phyloP scores from a whole-genome alignment of 2,888 invertebrate genomes.

The Agrochola lychnidis region DNA sequence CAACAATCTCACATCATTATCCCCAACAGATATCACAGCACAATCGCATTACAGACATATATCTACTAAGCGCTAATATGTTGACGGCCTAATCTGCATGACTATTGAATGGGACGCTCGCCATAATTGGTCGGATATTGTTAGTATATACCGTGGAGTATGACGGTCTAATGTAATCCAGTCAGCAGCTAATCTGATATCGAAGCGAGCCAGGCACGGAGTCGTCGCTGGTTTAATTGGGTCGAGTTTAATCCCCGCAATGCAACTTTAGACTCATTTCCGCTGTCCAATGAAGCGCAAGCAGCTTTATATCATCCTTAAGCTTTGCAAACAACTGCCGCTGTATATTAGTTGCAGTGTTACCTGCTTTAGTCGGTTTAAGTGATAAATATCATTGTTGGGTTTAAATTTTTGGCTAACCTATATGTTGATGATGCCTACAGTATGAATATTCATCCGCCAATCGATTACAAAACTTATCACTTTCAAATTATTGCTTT shows the following conservation, averaged over 20 bases:
- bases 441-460: too few species aligned
- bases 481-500: too few species aligned
- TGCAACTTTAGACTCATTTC: constrained; percentile 86
- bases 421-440: too few species aligned
- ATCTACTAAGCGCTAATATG: constrained; percentile 67
- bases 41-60: constrained; percentile 61
- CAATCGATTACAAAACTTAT: too few species aligned
- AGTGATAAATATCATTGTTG: constrained; percentile 8
- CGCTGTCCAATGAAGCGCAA: constrained; percentile 79
- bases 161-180: constrained; percentile 87
- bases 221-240: constrained; percentile 85
- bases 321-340: constrained; percentile 58
- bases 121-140: constrained; percentile 81
- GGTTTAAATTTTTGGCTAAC: not conserved
- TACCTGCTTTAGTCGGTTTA: constrained; percentile 15
- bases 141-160: constrained; percentile 72
- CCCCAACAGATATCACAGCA: constrained; percentile 59
- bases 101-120: constrained; percentile 80
- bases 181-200: constrained; percentile 88
- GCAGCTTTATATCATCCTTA: constrained; percentile 67
- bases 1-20: constrained; percentile 48
- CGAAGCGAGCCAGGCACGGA: constrained; percentile 83
- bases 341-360: constrained; percentile 28
- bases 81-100: constrained; percentile 82
- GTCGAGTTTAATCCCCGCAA: constrained; percentile 87